Evolutionary conservation across 37 sponge, comb jelly and placozoan genomes (phyloP).

Genomic region (Ephydatia muelleri): DNA sequence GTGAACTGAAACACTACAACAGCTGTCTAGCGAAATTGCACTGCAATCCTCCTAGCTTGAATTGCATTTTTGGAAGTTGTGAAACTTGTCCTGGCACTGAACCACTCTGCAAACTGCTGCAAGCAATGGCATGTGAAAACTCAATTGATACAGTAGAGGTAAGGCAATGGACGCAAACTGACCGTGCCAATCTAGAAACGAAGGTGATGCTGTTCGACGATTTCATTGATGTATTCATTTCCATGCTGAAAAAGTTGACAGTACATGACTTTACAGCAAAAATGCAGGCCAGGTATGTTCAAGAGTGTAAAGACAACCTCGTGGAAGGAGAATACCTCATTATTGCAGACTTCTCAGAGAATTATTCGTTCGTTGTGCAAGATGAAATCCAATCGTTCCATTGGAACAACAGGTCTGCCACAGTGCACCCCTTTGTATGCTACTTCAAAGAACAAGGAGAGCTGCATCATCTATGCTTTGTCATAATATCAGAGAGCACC

Average conservation of each 20-base stretch:
- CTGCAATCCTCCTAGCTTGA: conserved; percentile 16
- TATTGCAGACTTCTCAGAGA: conserved; percentile 26
- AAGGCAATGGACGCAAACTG: conserved; percentile 9
- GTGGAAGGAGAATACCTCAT: neutral
- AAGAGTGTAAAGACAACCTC: too few species aligned
- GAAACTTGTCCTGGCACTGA: neutral
- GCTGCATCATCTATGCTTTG: neutral
- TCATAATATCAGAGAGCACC: conserved; percentile 18
- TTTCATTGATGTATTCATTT: conserved; percentile 11
- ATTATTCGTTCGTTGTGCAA: conserved; percentile 28
- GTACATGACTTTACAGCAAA: too few species aligned
- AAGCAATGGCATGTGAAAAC: neutral
- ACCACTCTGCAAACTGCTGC: neutral
- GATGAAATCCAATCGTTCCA: conserved; percentile 28
- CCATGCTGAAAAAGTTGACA: too few species aligned
- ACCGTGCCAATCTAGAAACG: conserved; percentile 16
- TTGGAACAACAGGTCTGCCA: conserved; percentile 23
- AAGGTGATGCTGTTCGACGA: neutral
- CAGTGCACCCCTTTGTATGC: conserved; percentile 21
- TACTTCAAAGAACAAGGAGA: conserved; percentile 24
- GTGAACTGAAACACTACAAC: neutral
- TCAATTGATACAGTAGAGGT: conserved; percentile 9
- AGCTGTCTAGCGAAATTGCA: conserved; percentile 11
- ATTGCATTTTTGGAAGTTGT: conserved; percentile 11
- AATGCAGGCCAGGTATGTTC: too few species aligned